These are phyloP conservation scores for Phymatocera aterrima DNA, from an alignment of 2,888 invertebrate genomes.

Conservation along the genomic window DNA sequence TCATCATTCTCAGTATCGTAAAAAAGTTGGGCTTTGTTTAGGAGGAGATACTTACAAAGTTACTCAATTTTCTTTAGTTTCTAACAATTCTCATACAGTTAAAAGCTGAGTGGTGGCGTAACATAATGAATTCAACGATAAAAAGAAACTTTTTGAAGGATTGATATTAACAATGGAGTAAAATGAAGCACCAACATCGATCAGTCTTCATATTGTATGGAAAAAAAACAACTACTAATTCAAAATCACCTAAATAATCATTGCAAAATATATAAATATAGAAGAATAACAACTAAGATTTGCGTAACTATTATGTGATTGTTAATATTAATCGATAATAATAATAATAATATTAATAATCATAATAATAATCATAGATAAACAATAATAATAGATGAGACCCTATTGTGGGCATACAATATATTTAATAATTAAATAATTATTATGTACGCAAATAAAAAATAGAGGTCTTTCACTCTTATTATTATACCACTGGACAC, in stretches of 20 bases:
- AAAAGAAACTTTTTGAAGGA: neutral
- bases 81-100: neutral
- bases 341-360: too few species aligned
- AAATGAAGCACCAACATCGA: slow-evolving; percentile 73
- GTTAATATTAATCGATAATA: slow-evolving; percentile 57
- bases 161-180: slow-evolving; percentile 55
- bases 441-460: slow-evolving; percentile 55
- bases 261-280: slow-evolving; percentile 72
- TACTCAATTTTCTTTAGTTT: neutral
- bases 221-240: slow-evolving; percentile 70
- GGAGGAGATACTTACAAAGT: too few species aligned
- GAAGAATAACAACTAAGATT: slow-evolving; percentile 71
- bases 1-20: neutral
- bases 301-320: slow-evolving; percentile 65
- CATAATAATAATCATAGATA: too few species aligned
- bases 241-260: slow-evolving; percentile 70
- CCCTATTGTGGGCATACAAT: slow-evolving; percentile 52
- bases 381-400: slow-evolving; percentile 61
- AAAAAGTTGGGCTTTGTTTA: slow-evolving; percentile 13
- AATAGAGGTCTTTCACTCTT: slow-evolving; percentile 57
- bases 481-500: slow-evolving; percentile 59
- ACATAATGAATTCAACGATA: neutral
- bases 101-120: too few species aligned
- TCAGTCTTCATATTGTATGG: slow-evolving; percentile 74
- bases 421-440: too few species aligned